phyloP scores from a whole-genome alignment of 2,797 vertebrate species.

The Girardinus metallicus region DNA sequence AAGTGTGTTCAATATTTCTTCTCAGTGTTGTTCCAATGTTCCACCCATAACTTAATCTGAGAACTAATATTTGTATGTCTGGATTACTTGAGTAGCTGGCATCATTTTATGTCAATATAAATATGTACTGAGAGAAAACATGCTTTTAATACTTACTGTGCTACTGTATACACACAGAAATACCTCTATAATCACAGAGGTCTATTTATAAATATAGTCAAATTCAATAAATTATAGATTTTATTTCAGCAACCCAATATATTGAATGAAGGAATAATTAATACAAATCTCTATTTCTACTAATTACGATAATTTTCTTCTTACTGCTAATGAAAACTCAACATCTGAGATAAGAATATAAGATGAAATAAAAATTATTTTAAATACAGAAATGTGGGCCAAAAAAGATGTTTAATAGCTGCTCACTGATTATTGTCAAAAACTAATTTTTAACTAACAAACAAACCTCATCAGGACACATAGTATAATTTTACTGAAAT shows the following conservation, averaged over 20 bases:
- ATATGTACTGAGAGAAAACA: not conserved
- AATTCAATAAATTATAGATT: not conserved
- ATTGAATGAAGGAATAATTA: not conserved
- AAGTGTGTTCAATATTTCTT: not conserved
- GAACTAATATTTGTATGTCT: not conserved
- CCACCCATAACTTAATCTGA: not conserved
- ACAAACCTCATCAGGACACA: not conserved
- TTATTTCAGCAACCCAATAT: not conserved
- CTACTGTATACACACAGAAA: not conserved
- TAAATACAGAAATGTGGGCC: not conserved
- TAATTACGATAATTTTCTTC: not conserved
- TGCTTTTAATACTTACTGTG: not conserved
- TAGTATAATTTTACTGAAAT: not conserved
- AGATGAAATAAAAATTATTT: not conserved
- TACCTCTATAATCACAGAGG: not conserved
- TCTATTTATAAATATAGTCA: not conserved
- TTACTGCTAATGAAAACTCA: not conserved
- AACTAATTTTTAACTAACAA: not conserved
- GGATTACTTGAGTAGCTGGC: not conserved
- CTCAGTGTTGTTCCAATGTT: not conserved
- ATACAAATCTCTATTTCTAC: not conserved
- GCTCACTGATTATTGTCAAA: not conserved
- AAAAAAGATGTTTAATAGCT: not conserved
- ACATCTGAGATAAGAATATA: not conserved
- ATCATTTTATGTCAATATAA: not conserved